A percentile compares a stretch with the other conserved stretches of the same genome.
Evolutionary conservation across 2,113 vertebrate genomes (phyloP).

Genomic region (Mirounga angustirostris): DNA sequence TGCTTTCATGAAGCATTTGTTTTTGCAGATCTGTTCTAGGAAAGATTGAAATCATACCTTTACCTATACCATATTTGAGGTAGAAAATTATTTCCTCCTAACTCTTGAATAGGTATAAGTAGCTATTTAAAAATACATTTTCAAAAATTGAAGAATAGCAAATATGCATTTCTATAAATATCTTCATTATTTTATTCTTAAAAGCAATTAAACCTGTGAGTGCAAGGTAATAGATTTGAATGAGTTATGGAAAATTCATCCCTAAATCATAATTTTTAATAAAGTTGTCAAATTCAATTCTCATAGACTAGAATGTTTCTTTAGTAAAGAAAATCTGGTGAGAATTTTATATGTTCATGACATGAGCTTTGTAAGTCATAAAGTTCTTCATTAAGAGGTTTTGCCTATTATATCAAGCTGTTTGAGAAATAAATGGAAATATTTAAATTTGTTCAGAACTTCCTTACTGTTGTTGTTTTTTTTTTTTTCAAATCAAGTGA

Average conservation of each 20-base stretch:
- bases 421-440: not conserved
- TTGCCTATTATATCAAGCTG: not conserved
- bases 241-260: not conserved
- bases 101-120: not conserved
- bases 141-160: not conserved
- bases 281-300: slow-evolving; percentile 17
- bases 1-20: slow-evolving; percentile 2
- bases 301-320: not conserved
- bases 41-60: not conserved
- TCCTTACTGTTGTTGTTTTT: not conserved
- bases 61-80: not conserved
- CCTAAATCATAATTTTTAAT: slow-evolving; percentile 46
- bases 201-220: not conserved
- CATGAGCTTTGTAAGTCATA: not conserved
- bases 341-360: not conserved
- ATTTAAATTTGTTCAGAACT: not conserved
- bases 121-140: not conserved
- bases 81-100: not conserved
- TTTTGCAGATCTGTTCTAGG: not conserved
- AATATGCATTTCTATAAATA: not conserved
- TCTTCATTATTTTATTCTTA: not conserved
- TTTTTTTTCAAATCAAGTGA: not conserved
- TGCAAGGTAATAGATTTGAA: not conserved
- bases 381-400: not conserved
- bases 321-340: not conserved